Evolutionary conservation across 2,113 vertebrate genomes (phyloP), one percentile per base, ranked within the genome.

Genomic region (Paratilapia polleni): DNA sequence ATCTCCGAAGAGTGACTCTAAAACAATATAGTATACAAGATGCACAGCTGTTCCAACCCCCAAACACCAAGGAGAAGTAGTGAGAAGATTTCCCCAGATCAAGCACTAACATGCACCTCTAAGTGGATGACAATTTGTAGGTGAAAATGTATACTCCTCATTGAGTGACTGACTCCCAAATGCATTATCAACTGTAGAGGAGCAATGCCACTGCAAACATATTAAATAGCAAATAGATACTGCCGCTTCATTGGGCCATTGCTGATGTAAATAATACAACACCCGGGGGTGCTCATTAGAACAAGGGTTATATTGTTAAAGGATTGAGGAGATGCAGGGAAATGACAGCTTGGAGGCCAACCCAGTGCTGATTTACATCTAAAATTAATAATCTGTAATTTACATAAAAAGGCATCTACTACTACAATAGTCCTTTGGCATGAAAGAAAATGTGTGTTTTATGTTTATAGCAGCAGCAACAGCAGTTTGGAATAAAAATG

Each of bases 371-470:
- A 83, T 89, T 83, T 83, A 80, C 83, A 87, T 85, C 64, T 76
- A 24, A 83, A 88, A 88, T 83, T 19, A 83, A 81, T 89, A 56
- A 87, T 78, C 20, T 78, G 12, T 8, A 20, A 83, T 87, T 84
- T 76, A 77, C 79, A 85, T 81, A 59, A 54, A 87, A 84, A 74
- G 36, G n/a, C 64, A 15, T 36, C 74, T 60, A 3, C 83, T 10
- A n/a, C 47, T 76, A 14, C 31, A 41, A 38, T 3, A 19, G 49
- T 15, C 7, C 81, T 59, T 58, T 43, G 36, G 58, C 12, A 7
- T 5, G 22, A 22, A 13, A n/a, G 52, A 24, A 57, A 38, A 3
- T 54, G 17, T 62, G 5, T 79, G 76, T 78, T 83, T 70, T 73
- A 73, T 74, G 83, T 74, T 80, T 80, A 9, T 4, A 68, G 63